Conservation (phyloP, 37 sponge, comb jelly and placozoan genomes). For the Tethya wilhelma region DNA sequence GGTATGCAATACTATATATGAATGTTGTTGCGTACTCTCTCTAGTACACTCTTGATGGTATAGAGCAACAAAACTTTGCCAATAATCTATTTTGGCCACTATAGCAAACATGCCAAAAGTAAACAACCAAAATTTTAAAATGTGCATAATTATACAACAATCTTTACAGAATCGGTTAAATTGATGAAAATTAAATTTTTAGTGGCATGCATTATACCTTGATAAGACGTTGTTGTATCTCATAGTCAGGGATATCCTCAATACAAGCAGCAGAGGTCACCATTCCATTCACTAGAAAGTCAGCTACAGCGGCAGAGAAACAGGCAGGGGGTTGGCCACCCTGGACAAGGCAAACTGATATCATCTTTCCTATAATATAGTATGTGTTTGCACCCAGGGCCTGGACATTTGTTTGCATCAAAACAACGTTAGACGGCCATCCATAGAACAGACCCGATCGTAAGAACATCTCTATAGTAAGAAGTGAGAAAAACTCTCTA, state of each 20-base stretch:
- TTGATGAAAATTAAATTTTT: too few species aligned
- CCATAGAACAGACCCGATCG: not conserved
- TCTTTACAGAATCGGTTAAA: too few species aligned
- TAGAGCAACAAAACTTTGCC: too few species aligned
- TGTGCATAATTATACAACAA: too few species aligned
- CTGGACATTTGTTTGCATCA: not conserved
- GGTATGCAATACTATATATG: too few species aligned
- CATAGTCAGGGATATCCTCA: not conserved
- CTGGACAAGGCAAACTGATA: not conserved
- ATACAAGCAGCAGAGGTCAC: not conserved
- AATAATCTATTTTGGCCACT: too few species aligned
- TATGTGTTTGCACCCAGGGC: not conserved
- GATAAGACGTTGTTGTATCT: not conserved
- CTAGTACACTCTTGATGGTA: too few species aligned
- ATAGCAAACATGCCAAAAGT: too few species aligned
- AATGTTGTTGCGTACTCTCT: too few species aligned
- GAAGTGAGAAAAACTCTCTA: conserved; percentile 28
- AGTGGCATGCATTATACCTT: too few species aligned
- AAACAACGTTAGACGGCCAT: not conserved
- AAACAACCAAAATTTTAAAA: too few species aligned
- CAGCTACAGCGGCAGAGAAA: not conserved
- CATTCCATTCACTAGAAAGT: not conserved
- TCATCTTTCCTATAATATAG: not conserved
- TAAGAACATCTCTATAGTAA: not conserved
- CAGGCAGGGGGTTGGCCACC: not conserved